phyloP scores from a whole-genome alignment of 1,140 invertebrate species.

The Globodera rostochiensis region DNA sequence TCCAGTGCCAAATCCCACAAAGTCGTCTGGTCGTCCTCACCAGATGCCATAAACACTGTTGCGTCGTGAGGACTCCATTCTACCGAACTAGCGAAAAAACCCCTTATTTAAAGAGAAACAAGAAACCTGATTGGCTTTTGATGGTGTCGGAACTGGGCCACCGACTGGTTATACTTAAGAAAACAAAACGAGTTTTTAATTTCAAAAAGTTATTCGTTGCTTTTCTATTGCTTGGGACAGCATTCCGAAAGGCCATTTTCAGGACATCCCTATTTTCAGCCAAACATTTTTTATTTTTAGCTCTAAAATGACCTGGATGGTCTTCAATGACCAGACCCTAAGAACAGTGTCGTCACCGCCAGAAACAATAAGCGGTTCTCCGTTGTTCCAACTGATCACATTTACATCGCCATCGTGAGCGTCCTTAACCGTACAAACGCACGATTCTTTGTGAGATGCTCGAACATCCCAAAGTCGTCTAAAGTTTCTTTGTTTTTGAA shows the following conservation, averaged over 20 bases:
- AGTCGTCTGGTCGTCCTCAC: conserved; percentile 92
- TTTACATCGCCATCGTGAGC: conserved; percentile 92
- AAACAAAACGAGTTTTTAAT: not conserved
- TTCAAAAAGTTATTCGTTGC: not conserved
- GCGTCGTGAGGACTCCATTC: conserved; percentile 93
- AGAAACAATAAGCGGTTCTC: conserved; percentile 82
- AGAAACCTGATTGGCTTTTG: conserved; percentile 78
- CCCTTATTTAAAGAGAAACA: not conserved
- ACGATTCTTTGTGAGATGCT: conserved; percentile 80
- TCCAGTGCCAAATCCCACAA: conserved; percentile 95
- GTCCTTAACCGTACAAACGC: conserved; percentile 83
- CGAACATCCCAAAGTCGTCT: conserved; percentile 68
- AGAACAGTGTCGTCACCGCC: conserved; percentile 93
- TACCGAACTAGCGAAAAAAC: conserved; percentile 75
- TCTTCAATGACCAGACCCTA: conserved; percentile 91
- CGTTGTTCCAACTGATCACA: conserved; percentile 94
- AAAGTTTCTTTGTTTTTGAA: conserved; percentile 21
- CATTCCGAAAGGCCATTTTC: not conserved
- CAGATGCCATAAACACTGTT: conserved; percentile 87
- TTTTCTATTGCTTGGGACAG: too few species aligned
- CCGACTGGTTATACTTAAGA: conserved; percentile 71
- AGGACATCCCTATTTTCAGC: not conserved
- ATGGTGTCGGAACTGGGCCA: conserved; percentile 91
- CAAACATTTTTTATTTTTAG: not conserved
- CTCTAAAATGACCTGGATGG: conserved; percentile 73